Conservation (phyloP, 2,113 vertebrate genomes). For the Clarias magur region DNA sequence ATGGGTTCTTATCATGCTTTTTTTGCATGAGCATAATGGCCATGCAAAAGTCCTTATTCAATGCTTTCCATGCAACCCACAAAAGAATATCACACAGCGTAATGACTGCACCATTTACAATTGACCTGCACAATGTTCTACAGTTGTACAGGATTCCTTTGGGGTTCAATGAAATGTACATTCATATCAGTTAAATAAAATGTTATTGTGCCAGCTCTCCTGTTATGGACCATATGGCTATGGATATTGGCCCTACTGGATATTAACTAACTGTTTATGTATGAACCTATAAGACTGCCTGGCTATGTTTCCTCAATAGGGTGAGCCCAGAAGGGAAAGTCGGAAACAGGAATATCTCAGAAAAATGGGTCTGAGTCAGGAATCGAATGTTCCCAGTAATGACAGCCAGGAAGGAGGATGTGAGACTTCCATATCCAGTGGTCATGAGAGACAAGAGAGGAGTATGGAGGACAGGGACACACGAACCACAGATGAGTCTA, state of each 20-base stretch:
- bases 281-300: not conserved
- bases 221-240: too few relatives aligned
- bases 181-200: not conserved
- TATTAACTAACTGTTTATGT: not conserved
- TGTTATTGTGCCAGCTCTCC: not conserved
- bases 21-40: not conserved
- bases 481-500: conserved; percentile 53
- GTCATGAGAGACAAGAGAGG: conserved; percentile 51
- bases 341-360: conserved; percentile 74
- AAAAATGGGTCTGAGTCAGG: conserved; percentile 75
- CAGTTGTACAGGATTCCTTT: not conserved
- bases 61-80: not conserved
- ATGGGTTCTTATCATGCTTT: not conserved
- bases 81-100: not conserved
- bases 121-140: not conserved
- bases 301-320: conserved; percentile 55
- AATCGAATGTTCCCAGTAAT: conserved; percentile 54
- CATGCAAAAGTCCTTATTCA: not conserved
- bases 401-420: conserved; percentile 54
- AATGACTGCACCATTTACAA: not conserved
- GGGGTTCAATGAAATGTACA: not conserved
- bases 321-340: conserved; percentile 71
- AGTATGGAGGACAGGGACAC: conserved; percentile 57
- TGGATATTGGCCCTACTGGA: not conserved
- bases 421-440: conserved; percentile 20